phyloP scores from a whole-genome alignment of 2,888 invertebrate species.

The Pristionchus exspectatus region DNA sequence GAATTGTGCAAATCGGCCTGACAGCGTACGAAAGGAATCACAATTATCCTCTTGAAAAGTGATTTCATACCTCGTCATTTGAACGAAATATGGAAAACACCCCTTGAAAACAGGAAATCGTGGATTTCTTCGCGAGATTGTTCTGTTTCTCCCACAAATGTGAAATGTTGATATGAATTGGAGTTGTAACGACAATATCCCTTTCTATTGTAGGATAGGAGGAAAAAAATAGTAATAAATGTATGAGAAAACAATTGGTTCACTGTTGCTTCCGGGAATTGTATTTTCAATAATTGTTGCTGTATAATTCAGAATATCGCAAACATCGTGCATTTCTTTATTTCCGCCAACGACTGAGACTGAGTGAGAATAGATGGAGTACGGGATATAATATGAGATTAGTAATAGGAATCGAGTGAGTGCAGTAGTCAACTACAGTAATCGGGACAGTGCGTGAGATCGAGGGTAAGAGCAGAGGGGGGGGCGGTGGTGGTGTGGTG shows the following conservation, averaged over 20 bases:
- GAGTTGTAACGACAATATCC: neutral
- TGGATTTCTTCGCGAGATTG: neutral
- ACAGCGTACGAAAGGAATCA: neutral
- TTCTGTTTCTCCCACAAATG: neutral
- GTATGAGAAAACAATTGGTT: neutral
- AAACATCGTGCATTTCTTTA: slow-evolving; percentile 53
- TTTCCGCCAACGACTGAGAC: slow-evolving; percentile 34
- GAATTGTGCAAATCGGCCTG: neutral
- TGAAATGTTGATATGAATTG: neutral
- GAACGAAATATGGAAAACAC: neutral
- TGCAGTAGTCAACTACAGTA: slow-evolving; percentile 6
- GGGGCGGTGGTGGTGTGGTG: neutral
- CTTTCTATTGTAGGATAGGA: neutral
- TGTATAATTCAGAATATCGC: neutral
- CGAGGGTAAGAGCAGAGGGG: neutral
- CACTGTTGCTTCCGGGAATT: neutral
- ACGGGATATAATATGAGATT: neutral
- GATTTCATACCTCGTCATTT: neutral
- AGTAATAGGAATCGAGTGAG: neutral
- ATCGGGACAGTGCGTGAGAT: neutral
- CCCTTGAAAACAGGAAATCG: neutral
- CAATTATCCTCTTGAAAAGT: slow-evolving; percentile 17
- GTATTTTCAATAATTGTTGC: no score
- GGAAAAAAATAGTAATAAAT: neutral
- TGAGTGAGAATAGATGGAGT: neutral